These are phyloP conservation scores for Conomelus anceps DNA, from an alignment of 2,888 invertebrate genomes.

Conservation along the genomic window DNA sequence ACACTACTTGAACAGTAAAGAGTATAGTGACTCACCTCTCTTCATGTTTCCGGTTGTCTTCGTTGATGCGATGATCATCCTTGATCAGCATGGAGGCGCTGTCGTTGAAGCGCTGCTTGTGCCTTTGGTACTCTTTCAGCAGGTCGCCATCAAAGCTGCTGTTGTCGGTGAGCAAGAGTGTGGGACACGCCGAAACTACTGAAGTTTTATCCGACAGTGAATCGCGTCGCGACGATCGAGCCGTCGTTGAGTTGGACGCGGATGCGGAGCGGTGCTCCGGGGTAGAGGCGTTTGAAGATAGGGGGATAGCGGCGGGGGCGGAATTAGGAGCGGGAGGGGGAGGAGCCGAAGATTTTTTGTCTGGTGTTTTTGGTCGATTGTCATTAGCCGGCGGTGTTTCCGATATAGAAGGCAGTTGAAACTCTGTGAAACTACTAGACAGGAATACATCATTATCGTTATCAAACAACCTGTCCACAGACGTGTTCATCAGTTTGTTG, in stretches of 20 bases:
- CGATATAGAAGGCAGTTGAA: conserved; percentile 38
- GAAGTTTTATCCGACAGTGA: conserved; percentile 52
- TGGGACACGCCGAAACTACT: conserved; percentile 41
- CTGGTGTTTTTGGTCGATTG: conserved; percentile 19
- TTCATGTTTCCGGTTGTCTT: conserved; percentile 17
- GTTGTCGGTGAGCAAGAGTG: conserved; percentile 33
- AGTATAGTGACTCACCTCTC: conserved; percentile 16
- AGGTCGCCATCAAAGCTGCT: conserved; percentile 53
- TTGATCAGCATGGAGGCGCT: too few relatives aligned
- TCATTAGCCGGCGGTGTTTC: conserved; percentile 40
- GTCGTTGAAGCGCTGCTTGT: conserved; percentile 53
- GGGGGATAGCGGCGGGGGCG: conserved; percentile 22
- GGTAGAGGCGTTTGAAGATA: conserved; percentile 53
- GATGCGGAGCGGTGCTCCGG: conserved; percentile 59
- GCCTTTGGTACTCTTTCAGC: conserved; percentile 72
- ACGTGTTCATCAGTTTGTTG: conserved; percentile 78
- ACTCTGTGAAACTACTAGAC: conserved; percentile 59
- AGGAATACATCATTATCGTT: conserved; percentile 64
- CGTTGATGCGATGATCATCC: conserved; percentile 12
- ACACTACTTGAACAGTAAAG: neutral
- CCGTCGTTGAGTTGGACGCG: conserved; percentile 58
- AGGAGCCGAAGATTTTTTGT: conserved; percentile 16
- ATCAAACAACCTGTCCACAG: conserved; percentile 82
- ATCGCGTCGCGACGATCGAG: conserved; percentile 60
- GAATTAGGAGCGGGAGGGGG: neutral